Base-by-base conservation (phyloP, 2,797 vertebrate genomes). In the Falco novaeseelandiae region DNA sequence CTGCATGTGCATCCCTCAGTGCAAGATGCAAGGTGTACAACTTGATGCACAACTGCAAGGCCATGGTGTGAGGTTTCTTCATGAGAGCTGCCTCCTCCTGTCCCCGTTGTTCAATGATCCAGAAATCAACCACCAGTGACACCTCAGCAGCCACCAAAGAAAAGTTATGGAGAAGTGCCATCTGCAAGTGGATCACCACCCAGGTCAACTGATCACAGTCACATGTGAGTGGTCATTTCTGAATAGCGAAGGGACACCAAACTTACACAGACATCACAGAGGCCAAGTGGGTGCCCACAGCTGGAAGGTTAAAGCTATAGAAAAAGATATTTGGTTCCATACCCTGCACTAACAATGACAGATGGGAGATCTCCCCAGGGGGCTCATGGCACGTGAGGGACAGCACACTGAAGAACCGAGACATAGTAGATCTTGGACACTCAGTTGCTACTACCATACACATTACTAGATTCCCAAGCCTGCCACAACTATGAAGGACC, bases 61-160 rank as follows among this genome's bases (percentile, higher is more conserved):
- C 26, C 11, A 8, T 2, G 0, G 26, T 40, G 27, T 0, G 3
- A 70, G 14, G 8, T 48, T 85, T 87, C 38, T 72, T 20, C 32
- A 3, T 8, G 12, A 44, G 8, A 51, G 5, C 38, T 77, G 9
- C 20, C 19, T 83, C 16, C 14, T 82, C 25, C 54, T 5, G 4
- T 3, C 2, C 2, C 1, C 2, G 0, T 5, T 70, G 22, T 13
- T 36, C 34, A 52, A 29, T 36, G 16, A 67, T 36, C 17, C 48
- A 63, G 69, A 89, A 79, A n/a, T 19, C 14, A 38, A 61, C 19
- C 21, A 18, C 18, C 18, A 32, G 26, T 52, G 44, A 48, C 26
- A 57, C 12, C 9, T 95, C 91, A 96, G 29, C 0, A 1, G 8
- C 12, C n/a, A n/a, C 36, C 32, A 34, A 38, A 55, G 32, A 18